phyloP scores from a whole-genome alignment of 1,140 invertebrate species.

The Nasonia giraulti region DNA sequence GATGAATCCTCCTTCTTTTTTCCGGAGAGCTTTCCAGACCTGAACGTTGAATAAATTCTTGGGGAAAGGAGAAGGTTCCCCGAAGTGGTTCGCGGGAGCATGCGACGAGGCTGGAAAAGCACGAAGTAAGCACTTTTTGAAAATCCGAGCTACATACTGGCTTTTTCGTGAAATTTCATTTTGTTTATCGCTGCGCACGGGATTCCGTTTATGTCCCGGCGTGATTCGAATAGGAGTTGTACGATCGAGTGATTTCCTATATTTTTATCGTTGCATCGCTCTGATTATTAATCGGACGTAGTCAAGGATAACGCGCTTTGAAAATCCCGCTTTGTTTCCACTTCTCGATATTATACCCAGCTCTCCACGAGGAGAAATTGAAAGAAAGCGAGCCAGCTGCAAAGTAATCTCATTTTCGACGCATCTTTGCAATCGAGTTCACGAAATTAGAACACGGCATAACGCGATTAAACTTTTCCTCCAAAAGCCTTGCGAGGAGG shows the following conservation, averaged over 20 bases:
- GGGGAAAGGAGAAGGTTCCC: background rate
- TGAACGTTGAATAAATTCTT: constrained; percentile 1
- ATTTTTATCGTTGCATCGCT: background rate
- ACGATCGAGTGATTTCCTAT: background rate
- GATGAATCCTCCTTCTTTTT: background rate
- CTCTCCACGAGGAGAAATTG: no score
- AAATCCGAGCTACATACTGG: background rate
- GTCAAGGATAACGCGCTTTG: no score
- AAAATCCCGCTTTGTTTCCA: no score
- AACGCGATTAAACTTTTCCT: constrained; percentile 33
- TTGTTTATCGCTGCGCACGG: background rate
- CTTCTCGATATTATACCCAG: no score
- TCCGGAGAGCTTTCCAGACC: background rate
- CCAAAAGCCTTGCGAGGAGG: background rate
- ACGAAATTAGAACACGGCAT: background rate
- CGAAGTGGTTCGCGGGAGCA: background rate
- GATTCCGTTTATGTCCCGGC: background rate
- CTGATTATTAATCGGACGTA: no score
- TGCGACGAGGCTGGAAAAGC: background rate
- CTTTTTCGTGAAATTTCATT: constrained; percentile 6
- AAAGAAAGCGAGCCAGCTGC: background rate
- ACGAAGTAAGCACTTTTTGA: constrained; percentile 37
- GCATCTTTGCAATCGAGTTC: constrained; percentile 5
- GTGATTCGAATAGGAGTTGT: background rate
- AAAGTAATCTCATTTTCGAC: constrained; percentile 9